Base-by-base conservation (phyloP, 1,140 invertebrate species). In the Zaprionus lachaisei region DNA sequence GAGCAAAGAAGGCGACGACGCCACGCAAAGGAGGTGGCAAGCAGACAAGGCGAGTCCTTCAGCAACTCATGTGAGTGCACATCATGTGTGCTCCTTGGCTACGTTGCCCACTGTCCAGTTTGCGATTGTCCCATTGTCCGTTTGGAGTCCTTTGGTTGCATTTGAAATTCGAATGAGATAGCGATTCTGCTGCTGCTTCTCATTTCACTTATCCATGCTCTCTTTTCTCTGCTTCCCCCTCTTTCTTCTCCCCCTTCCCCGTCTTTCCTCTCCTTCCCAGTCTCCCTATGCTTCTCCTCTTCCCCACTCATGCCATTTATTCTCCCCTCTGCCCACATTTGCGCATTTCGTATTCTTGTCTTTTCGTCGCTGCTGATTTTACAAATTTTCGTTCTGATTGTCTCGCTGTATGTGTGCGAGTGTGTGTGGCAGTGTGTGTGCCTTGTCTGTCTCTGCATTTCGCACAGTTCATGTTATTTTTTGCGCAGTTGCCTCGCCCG, bases 91-190 rank as follows among this genome's bases (percentile, higher is more conserved):
- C 78, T 34, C 31, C 2, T 11, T 34, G 9, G 31, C 31, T 34
- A 11, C 9, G 31, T 58, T 58, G 47, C 17, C 54, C 28, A 31
- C 41, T 47, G 41, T 47, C n/a, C 41, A 17, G 15, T n/a, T 6
- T 11, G 9, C 31, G 9, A 34, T 34, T 34, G 15, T n/a, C n/a
- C 7, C n/a, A 9, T 7, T 47, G 41, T 17, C 41, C 41, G n/a
- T 47, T 44, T 47, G 38, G 37, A 47, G 38, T 72, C 80, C 72
- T 83, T 63, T 38, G 64, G 51, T 62, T 73, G 81, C 79, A 89
- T 89, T 89, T 89, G 85, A 90, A 89, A 84, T 89, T 89, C 84
- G 85, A 89, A 89, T 89, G 84, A 89, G 85, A 34, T 9, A 34
- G 31, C 31, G 31, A 34, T 34, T 34, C 31, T 34, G 0, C 28